Evolutionary conservation across 1,140 invertebrate species (phyloP).

Genomic region (Orussus abietinus): DNA sequence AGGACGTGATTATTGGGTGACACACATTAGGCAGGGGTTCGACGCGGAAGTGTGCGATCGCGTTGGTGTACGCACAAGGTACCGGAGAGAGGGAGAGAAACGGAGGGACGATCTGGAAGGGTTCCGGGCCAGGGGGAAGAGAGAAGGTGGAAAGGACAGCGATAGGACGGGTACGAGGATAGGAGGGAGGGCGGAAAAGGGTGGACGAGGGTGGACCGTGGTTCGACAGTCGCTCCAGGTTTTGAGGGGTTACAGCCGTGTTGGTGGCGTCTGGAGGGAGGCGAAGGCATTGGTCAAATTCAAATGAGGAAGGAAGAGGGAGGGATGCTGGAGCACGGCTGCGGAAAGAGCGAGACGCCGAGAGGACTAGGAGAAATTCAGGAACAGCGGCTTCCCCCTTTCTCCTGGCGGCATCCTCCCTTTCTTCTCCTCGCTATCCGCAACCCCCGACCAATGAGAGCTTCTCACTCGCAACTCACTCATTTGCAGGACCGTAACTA

Average conservation of each 20-base stretch:
- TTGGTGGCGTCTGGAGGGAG: conserved; percentile 1
- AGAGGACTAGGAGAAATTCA: conserved; percentile 9
- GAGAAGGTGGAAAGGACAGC: too few relatives aligned
- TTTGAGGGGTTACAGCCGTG: conserved; percentile 17
- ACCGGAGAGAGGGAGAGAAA: too few relatives aligned
- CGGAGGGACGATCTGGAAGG: too few relatives aligned
- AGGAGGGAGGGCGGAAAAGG: neutral
- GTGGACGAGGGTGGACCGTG: conserved; percentile 16
- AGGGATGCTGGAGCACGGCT: neutral
- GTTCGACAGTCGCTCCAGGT: conserved; percentile 23
- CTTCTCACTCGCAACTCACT: conserved; percentile 11
- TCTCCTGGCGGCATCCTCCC: neutral
- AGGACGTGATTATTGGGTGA: too few relatives aligned
- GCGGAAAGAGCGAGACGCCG: neutral
- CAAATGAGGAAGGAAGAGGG: conserved; percentile 27
- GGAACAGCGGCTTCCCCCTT: conserved; percentile 3
- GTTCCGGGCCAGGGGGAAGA: too few relatives aligned
- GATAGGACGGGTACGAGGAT: too few relatives aligned
- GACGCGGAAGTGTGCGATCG: too few relatives aligned
- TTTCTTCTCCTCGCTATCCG: neutral
- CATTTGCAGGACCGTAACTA: conserved; percentile 15
- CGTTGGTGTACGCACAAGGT: too few relatives aligned
- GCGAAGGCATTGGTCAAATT: conserved; percentile 29
- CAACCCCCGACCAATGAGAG: conserved; percentile 11
- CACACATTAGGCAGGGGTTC: too few relatives aligned